Evolutionary conservation across 2,797 vertebrate genomes (phyloP).

Genomic region (Siniperca obscura): DNA sequence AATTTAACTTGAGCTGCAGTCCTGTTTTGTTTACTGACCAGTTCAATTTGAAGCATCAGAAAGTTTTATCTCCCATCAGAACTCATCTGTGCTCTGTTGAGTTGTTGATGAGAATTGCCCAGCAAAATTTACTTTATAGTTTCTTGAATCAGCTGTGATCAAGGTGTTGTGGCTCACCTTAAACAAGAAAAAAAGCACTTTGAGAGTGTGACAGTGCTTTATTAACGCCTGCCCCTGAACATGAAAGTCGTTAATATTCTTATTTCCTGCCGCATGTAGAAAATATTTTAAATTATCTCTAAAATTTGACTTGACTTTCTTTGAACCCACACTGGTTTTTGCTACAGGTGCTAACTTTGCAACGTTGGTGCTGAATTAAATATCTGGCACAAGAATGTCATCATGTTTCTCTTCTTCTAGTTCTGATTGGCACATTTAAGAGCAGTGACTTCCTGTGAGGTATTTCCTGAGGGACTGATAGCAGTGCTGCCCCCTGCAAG

Average conservation of each 20-base stretch:
- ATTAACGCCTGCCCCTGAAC: slow-evolving; percentile 9
- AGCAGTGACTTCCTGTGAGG: slow-evolving; percentile 25
- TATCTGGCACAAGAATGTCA: slow-evolving; percentile 48
- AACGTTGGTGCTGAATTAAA: slow-evolving; percentile 54
- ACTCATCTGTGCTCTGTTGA: background rate
- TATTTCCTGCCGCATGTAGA: slow-evolving; percentile 7
- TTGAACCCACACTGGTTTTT: slow-evolving; percentile 28
- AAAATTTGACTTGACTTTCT: slow-evolving; percentile 20
- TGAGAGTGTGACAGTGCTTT: slow-evolving; percentile 26
- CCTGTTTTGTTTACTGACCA: background rate
- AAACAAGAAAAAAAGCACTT: slow-evolving; percentile 37
- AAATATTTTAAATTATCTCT: background rate
- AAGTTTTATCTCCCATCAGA: slow-evolving; percentile 5
- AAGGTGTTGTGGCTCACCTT: slow-evolving; percentile 1
- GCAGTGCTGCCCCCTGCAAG: slow-evolving; percentile 51
- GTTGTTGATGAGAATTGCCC: background rate
- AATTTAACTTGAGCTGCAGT: slow-evolving; percentile 1
- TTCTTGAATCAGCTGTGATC: slow-evolving; percentile 16
- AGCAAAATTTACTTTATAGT: background rate
- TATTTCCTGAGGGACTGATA: slow-evolving; percentile 5
- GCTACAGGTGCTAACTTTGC: slow-evolving; percentile 62
- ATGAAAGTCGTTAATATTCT: background rate
- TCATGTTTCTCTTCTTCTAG: background rate
- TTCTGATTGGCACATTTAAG: slow-evolving; percentile 32
- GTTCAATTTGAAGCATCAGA: background rate